Base-by-base conservation (phyloP, 30 jellyfish, hydroid and myxozoan genomes). In the Catostylus mosaicus region DNA sequence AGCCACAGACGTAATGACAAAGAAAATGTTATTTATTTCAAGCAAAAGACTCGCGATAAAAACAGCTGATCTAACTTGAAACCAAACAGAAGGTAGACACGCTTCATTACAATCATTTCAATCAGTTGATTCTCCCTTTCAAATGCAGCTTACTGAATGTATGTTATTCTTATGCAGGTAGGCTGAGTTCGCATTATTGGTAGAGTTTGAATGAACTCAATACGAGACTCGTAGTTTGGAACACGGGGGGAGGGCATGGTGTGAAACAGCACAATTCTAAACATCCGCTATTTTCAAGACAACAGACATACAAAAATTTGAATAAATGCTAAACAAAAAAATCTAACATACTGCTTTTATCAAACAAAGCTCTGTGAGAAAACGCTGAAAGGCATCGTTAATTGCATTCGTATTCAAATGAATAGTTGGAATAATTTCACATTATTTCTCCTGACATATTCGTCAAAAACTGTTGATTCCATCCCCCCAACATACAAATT, bases 61-160 rank as follows among this genome's bases (percentile, higher is more conserved):
- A 77, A 57, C 88, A 77, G 88, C 88, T 77, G 88, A 77, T 77
- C 65, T 20, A 36, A 57, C 78, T 59, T 61, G 76, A 26, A 57
- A 22, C 72, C 78, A 77, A 36, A 40, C 78, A 77, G 77, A 77
- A 59, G 69, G 77, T 40, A 77, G 88, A 77, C 88, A 77, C 88
- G 88, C 88, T 52, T 77, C 78, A 60, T 77, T 77, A 35, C 63
- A 61, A 50, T 35, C 78, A 27, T 57, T 77, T 77, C 60, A 51
- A 51, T 45, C 12, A 26, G 38, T 6, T 40, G 31, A 31, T 48
- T 27, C 62, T 20, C 69, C 27, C 61, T 54, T 77, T 77, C 88
- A 77, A 75, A 77, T 59, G 16, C 57, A 57, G 34, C 73, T 29
- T 52, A 35, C 85, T 56, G 75, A 24, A 33, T 45, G 85, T 50